Percentiles rank a stretch among this genome's conserved stretches.
phyloP scores from a whole-genome alignment of 2,888 invertebrate species.

The Agonopterix heracliana region DNA sequence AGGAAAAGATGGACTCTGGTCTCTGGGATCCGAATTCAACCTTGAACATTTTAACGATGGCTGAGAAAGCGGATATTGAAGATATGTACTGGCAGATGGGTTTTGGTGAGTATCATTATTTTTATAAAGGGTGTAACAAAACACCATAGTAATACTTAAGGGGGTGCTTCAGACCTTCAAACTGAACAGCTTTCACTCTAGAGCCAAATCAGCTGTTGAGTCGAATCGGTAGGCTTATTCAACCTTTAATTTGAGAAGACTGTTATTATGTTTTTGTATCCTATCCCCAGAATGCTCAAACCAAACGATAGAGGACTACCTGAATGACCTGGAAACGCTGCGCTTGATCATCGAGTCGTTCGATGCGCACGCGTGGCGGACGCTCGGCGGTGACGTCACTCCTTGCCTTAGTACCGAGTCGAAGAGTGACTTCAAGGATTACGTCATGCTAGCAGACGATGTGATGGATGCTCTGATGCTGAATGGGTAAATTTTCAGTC shows the following conservation, averaged over 20 bases:
- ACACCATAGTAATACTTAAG: no score
- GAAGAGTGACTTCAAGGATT: slow-evolving; percentile 73
- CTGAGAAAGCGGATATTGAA: slow-evolving; percentile 78
- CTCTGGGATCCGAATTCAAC: slow-evolving; percentile 83
- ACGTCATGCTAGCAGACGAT: slow-evolving; percentile 72
- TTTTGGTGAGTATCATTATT: slow-evolving; percentile 74
- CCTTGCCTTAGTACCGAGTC: slow-evolving; percentile 64
- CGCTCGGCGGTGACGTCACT: slow-evolving; percentile 79
- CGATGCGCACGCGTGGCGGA: slow-evolving; percentile 72
- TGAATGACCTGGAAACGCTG: slow-evolving; percentile 78
- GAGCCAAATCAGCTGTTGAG: background rate
- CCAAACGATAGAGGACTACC: slow-evolving; percentile 75
- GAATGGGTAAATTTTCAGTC: slow-evolving; percentile 78
- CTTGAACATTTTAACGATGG: slow-evolving; percentile 80
- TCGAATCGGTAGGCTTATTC: no score
- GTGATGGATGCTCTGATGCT: slow-evolving; percentile 81
- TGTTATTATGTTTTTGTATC: no score
- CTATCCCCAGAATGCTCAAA: slow-evolving; percentile 63
- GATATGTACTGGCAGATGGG: slow-evolving; percentile 85
- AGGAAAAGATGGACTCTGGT: slow-evolving; percentile 58
- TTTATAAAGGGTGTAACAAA: no score
- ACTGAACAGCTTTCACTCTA: no score
- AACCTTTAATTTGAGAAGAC: no score
- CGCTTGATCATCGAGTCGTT: slow-evolving; percentile 81
- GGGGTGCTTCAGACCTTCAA: no score